Evolutionary conservation across 2,888 invertebrate genomes (phyloP).

Genomic region (Thelaira solivaga): DNA sequence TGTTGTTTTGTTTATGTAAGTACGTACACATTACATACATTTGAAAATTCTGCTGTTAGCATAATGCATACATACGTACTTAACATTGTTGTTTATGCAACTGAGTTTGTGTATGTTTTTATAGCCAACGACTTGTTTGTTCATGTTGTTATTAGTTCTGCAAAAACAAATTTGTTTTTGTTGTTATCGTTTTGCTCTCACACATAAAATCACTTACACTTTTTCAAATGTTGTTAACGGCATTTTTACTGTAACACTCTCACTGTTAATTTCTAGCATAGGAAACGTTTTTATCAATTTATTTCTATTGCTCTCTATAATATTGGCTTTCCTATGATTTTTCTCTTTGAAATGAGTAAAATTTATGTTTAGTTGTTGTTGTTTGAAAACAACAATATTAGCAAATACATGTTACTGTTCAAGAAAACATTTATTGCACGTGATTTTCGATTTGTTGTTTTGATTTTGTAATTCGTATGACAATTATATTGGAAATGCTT

Average conservation of each 20-base stretch:
- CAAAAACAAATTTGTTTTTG: conserved; percentile 20
- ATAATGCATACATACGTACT: neutral
- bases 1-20: neutral
- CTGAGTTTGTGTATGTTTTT: neutral
- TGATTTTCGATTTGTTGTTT: conserved; percentile 48
- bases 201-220: neutral
- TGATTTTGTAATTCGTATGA: conserved; percentile 32
- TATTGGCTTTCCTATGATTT: neutral
- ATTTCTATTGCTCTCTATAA: neutral
- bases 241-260: neutral
- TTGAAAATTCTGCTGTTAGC: conserved; percentile 10
- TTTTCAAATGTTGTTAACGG: conserved; percentile 18
- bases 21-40: too few species aligned
- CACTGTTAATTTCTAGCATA: neutral
- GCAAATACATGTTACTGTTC: conserved; percentile 31
- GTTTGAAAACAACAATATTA: conserved; percentile 2
- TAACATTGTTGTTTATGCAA: neutral
- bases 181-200: conserved; percentile 4
- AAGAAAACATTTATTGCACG: conserved; percentile 39
- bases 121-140: conserved; percentile 20
- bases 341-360: neutral
- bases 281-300: too few species aligned
- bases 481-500: neutral
- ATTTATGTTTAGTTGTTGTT: neutral
- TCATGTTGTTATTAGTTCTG: conserved; percentile 20